Evolutionary conservation across 2,797 vertebrate genomes (phyloP).

Genomic region (Cynopterus sphinx): DNA sequence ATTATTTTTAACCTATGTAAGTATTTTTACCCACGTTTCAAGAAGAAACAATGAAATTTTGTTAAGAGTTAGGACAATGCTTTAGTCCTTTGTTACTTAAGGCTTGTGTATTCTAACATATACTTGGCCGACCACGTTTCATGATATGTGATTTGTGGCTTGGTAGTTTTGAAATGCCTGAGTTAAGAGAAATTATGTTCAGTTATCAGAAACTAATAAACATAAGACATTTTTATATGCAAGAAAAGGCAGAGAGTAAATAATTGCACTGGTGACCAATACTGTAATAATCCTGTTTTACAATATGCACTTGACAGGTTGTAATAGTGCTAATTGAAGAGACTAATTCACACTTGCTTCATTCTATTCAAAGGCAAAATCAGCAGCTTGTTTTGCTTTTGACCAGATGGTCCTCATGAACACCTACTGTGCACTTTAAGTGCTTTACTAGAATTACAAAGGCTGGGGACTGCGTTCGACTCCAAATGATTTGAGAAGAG

Average conservation of each 20-base stretch:
- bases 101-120: slow-evolving; percentile 54
- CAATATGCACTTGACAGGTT: slow-evolving; percentile 95
- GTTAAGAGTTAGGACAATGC: slow-evolving; percentile 65
- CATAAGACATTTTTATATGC: slow-evolving; percentile 88
- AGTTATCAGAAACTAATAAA: slow-evolving; percentile 87
- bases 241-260: slow-evolving; percentile 90
- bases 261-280: slow-evolving; percentile 93
- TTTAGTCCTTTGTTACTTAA: slow-evolving; percentile 78
- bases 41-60: slow-evolving; percentile 73
- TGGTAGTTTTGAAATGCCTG: slow-evolving; percentile 78
- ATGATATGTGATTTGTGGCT: slow-evolving; percentile 80
- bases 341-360: slow-evolving; percentile 95
- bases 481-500: slow-evolving; percentile 91
- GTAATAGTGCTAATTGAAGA: slow-evolving; percentile 99
- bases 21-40: slow-evolving; percentile 53
- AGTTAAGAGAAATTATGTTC: slow-evolving; percentile 83
- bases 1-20: background rate
- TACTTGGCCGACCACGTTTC: slow-evolving; percentile 75
- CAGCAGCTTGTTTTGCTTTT: slow-evolving; percentile 94
- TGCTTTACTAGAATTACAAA: slow-evolving; percentile 99
- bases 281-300: slow-evolving; percentile 95
- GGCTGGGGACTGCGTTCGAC: slow-evolving; percentile 91
- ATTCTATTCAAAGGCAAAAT: slow-evolving; percentile 91
- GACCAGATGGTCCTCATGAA: slow-evolving; percentile 99
- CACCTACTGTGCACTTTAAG: slow-evolving; percentile 99